Evolutionary conservation across 2,113 vertebrate species (phyloP).

Genomic region (Suricata suricatta): DNA sequence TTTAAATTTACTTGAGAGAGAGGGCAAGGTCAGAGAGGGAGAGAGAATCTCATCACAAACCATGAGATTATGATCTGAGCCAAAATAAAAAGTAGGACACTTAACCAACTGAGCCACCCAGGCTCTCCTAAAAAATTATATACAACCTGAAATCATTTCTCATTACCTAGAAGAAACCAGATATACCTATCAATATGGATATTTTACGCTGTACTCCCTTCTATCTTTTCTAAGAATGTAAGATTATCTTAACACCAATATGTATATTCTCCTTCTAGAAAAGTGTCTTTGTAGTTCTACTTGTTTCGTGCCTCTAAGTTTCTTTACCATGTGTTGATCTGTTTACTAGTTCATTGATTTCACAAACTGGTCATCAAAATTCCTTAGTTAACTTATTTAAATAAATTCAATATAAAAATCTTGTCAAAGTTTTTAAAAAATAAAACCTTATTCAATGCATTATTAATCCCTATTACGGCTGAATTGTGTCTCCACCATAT

Average conservation of each 20-base stretch:
- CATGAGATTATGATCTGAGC: no score
- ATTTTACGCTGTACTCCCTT: background rate
- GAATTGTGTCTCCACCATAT: background rate
- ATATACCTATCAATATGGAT: background rate
- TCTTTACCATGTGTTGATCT: background rate
- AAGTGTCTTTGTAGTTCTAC: background rate
- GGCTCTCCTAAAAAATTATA: background rate
- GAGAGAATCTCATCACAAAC: no score
- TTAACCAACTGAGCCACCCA: no score
- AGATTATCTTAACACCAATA: slow-evolving; percentile 13
- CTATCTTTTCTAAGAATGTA: slow-evolving; percentile 13
- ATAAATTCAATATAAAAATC: slow-evolving; percentile 4
- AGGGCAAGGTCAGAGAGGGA: no score
- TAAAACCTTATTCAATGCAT: background rate
- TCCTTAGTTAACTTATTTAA: slow-evolving; percentile 40
- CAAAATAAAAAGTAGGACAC: no score
- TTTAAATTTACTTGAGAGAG: no score
- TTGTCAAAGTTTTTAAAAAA: background rate
- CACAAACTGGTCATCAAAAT: background rate
- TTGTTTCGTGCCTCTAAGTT: background rate
- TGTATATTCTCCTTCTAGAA: background rate
- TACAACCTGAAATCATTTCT: background rate
- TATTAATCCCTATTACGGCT: background rate
- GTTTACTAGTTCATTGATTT: slow-evolving; percentile 2
- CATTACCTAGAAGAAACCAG: slow-evolving; percentile 22